Conservation (phyloP, 2,888 invertebrate genomes). For the Callinectes sapidus region DNA sequence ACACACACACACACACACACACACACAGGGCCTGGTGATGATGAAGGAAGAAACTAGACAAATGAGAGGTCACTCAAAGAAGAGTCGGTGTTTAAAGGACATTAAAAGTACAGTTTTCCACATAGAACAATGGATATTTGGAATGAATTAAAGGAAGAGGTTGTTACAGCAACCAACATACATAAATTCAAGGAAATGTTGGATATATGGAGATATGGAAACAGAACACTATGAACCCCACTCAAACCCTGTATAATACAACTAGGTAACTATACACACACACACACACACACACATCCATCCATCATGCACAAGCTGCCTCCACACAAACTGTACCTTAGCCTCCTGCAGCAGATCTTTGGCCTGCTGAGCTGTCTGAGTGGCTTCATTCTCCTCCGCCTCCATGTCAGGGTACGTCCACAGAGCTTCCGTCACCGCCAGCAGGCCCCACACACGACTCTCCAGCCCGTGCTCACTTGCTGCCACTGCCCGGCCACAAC, state of each 20-base stretch:
- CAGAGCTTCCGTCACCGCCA: slow-evolving; percentile 49
- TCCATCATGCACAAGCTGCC: neutral
- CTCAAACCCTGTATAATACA: no score
- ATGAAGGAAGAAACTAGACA: no score
- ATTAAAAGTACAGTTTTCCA: no score
- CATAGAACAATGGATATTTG: no score
- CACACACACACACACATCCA: neutral
- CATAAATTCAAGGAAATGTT: no score
- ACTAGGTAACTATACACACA: no score
- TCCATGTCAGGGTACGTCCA: slow-evolving; percentile 33
- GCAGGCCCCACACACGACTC: slow-evolving; percentile 22
- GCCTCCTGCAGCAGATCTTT: slow-evolving; percentile 37
- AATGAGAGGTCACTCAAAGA: no score
- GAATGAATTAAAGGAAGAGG: no score
- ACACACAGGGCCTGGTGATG: neutral
- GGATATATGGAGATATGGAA: no score
- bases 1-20: neutral
- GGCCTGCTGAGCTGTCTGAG: slow-evolving; percentile 21
- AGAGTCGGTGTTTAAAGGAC: no score
- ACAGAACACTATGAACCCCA: no score
- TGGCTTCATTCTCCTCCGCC: slow-evolving; percentile 14
- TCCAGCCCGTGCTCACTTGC: neutral
- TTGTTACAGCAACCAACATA: no score
- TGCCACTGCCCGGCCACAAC: slow-evolving; percentile 48
- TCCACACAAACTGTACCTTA: neutral